phyloP scores from a whole-genome alignment of 2,113 vertebrate genomes.

The Actenoides hombroni region DNA sequence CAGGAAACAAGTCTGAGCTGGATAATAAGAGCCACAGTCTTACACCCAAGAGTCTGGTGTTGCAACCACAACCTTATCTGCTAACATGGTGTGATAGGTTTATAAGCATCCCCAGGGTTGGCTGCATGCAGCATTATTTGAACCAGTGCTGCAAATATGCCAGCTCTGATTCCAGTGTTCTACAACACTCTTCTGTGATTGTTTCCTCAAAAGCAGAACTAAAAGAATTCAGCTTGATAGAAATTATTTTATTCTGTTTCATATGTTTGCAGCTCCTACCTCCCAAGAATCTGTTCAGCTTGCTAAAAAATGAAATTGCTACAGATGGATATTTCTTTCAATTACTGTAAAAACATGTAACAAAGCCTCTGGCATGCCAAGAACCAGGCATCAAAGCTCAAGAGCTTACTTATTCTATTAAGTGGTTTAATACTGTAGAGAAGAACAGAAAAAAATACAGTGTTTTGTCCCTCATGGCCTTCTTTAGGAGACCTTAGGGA shows the following conservation, averaged over 20 bases:
- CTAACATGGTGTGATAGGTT: background rate
- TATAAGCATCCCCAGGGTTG: background rate
- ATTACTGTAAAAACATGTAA: conserved; percentile 65
- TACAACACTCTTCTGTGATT: background rate
- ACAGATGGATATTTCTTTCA: conserved; percentile 64
- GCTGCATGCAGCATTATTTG: background rate
- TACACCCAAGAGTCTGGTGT: background rate
- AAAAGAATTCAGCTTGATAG: conserved; percentile 23
- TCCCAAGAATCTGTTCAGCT: conserved; percentile 63
- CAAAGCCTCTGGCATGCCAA: conserved; percentile 63
- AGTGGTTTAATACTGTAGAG: conserved; percentile 56
- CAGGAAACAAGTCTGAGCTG: background rate
- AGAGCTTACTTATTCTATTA: conserved; percentile 62
- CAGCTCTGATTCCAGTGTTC: background rate
- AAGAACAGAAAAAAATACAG: conserved; percentile 42
- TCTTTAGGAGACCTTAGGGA: conserved; percentile 27
- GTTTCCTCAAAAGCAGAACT: conserved; percentile 61
- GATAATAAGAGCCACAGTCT: background rate
- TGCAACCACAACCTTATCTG: background rate
- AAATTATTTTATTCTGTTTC: conserved; percentile 56
- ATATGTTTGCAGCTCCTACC: conserved; percentile 31
- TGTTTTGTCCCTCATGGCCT: conserved; percentile 15
- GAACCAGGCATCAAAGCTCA: conserved; percentile 58
- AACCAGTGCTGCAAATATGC: background rate
- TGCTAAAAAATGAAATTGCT: conserved; percentile 64